These are phyloP conservation scores for Gymnothorax reevesii DNA, from an alignment of 2,797 vertebrate genomes.

Conservation along the genomic window DNA sequence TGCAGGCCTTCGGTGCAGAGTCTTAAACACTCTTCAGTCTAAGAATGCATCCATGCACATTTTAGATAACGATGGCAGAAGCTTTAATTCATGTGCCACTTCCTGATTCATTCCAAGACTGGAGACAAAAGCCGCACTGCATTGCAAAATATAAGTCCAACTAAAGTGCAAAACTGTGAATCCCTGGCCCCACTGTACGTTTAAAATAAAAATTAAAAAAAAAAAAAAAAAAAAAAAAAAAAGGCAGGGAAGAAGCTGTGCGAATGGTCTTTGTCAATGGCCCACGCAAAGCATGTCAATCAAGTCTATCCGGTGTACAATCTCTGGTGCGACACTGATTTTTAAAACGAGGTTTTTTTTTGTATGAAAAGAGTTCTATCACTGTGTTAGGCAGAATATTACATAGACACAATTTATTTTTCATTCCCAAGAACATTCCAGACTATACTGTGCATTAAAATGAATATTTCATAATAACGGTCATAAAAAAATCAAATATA, in stretches of 20 bases:
- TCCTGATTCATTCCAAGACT: not conserved
- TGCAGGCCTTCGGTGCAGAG: not conserved
- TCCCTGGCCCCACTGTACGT: conserved; percentile 21
- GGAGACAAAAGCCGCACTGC: not conserved
- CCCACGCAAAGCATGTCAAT: conserved; percentile 22
- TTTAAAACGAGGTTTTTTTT: conserved; percentile 14
- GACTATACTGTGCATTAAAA: conserved; percentile 60
- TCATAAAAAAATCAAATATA: conserved; percentile 65
- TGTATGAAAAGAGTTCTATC: conserved; percentile 8
- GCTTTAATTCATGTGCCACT: not conserved
- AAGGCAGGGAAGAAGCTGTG: not conserved
- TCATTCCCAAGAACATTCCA: conserved; percentile 13
- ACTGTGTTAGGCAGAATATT: conserved; percentile 20
- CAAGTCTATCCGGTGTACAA: conserved; percentile 11
- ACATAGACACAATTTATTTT: conserved; percentile 12
- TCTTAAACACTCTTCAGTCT: not conserved
- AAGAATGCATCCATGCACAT: not conserved
- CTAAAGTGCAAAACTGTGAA: conserved; percentile 20
- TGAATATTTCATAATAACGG: conserved; percentile 63
- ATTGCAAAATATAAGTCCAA: not conserved
- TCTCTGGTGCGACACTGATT: conserved; percentile 4
- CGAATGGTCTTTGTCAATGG: conserved; percentile 11
- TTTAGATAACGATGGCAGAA: not conserved
- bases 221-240: conserved; percentile 8
- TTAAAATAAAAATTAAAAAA: conserved; percentile 15